Percentiles rank a stretch among this genome's conserved stretches.
Evolutionary conservation across 2,113 vertebrate genomes (phyloP).

Genomic region (Callipepla californica): DNA sequence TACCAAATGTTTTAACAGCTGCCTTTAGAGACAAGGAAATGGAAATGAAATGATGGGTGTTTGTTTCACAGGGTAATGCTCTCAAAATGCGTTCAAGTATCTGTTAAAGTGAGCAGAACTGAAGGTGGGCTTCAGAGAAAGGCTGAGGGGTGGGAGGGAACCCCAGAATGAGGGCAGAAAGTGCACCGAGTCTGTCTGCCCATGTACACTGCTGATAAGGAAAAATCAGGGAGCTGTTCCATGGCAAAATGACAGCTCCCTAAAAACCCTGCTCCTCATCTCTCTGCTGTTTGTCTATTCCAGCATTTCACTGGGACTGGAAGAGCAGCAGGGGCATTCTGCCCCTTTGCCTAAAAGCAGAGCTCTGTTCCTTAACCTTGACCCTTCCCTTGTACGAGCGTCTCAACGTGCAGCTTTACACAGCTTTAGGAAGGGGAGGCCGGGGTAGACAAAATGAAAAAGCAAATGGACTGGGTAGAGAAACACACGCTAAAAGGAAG

Average conservation of each 20-base stretch:
- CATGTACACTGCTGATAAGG: not conserved
- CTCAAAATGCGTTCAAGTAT: constrained; percentile 53
- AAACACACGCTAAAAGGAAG: constrained; percentile 35
- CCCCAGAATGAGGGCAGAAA: not conserved
- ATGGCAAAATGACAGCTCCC: not conserved
- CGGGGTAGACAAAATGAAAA: not conserved
- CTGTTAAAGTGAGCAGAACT: constrained; percentile 22
- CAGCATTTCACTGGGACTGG: not conserved
- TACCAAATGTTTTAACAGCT: constrained; percentile 83
- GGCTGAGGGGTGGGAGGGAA: not conserved
- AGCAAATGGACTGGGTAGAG: not conserved
- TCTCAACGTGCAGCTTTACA: not conserved
- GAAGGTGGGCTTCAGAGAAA: constrained; percentile 16
- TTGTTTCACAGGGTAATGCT: constrained; percentile 67
- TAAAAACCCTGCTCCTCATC: not conserved
- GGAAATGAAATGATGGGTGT: constrained; percentile 72
- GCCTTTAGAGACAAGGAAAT: constrained; percentile 77
- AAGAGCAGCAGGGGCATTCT: not conserved
- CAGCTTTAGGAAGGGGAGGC: constrained; percentile 11
- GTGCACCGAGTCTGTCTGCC: not conserved
- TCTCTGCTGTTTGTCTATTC: not conserved
- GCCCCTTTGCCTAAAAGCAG: not conserved
- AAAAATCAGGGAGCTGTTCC: constrained; percentile 1
- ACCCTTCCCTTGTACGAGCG: not conserved
- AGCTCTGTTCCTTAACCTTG: not conserved